Conservation (phyloP, 2,888 invertebrate genomes). For the Julus scanicus region DNA sequence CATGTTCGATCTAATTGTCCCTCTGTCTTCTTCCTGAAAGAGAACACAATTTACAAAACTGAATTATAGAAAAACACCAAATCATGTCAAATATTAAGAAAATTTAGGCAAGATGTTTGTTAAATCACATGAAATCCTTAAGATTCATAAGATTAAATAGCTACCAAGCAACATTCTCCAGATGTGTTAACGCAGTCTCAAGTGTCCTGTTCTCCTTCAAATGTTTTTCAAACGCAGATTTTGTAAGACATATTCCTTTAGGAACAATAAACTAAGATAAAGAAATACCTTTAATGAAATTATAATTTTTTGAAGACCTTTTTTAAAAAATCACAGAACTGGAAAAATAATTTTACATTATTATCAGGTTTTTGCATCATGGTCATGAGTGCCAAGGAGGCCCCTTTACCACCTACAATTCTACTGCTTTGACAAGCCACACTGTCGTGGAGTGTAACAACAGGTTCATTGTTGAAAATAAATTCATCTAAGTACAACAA, state of each 20-base stretch:
- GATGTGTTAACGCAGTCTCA: constrained; percentile 68
- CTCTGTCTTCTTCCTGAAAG: constrained; percentile 48
- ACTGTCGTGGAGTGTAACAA: background rate
- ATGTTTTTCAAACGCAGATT: constrained; percentile 73
- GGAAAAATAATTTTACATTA: background rate
- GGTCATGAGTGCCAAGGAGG: constrained; percentile 76
- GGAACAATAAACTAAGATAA: constrained; percentile 72
- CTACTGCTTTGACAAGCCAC: constrained; percentile 68
- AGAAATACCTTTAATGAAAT: background rate
- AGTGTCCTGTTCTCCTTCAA: constrained; percentile 69
- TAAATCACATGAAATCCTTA: no score
- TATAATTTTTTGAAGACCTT: constrained; percentile 30
- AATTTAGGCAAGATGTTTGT: background rate
- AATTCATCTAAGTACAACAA: background rate
- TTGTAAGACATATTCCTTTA: constrained; percentile 78
- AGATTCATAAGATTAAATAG: background rate
- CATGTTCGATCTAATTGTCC: constrained; percentile 51
- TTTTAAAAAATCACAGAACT: background rate
- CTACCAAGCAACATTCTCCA: constrained; percentile 53
- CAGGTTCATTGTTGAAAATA: background rate
- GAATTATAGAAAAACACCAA: no score
- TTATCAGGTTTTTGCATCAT: constrained; percentile 62
- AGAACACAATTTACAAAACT: background rate
- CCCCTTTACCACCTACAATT: constrained; percentile 82
- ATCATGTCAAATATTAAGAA: background rate